Conservation (phyloP, 1,140 invertebrate species). For the Mesaphorura yosii region DNA sequence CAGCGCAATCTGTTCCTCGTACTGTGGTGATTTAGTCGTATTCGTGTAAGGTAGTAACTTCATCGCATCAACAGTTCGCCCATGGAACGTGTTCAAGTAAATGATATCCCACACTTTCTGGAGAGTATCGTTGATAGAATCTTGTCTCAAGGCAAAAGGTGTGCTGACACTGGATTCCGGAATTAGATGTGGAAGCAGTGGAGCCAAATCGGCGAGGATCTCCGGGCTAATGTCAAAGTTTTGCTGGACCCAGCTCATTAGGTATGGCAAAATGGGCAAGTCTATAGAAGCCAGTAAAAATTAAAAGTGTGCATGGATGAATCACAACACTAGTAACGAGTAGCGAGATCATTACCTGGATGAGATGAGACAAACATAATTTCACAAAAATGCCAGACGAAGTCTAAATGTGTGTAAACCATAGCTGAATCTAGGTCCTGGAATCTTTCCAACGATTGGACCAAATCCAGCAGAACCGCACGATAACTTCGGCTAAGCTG, state of each 20-base stretch:
- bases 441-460: conserved; percentile 7
- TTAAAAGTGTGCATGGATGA: background rate
- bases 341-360: conserved; percentile 14
- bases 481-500: conserved; percentile 23
- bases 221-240: conserved; percentile 27
- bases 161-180: too few relatives aligned
- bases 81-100: conserved; percentile 22
- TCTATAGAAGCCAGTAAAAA: conserved; percentile 17
- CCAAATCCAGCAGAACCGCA: conserved; percentile 20
- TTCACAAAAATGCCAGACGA: conserved; percentile 31
- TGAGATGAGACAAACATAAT: conserved; percentile 30
- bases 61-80: conserved; percentile 21
- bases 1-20: conserved; percentile 11
- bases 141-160: too few relatives aligned
- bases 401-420: conserved; percentile 27
- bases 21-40: background rate
- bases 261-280: conserved; percentile 26
- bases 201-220: conserved; percentile 10
- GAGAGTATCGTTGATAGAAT: background rate
- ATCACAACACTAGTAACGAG: background rate
- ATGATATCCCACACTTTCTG: conserved; percentile 23
- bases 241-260: conserved; percentile 23
- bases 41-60: conserved; percentile 13
- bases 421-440: conserved; percentile 9
- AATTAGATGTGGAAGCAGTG: conserved; percentile 20